Conservation (phyloP, 2,888 invertebrate species). For the Trichopoda pennipes region DNA sequence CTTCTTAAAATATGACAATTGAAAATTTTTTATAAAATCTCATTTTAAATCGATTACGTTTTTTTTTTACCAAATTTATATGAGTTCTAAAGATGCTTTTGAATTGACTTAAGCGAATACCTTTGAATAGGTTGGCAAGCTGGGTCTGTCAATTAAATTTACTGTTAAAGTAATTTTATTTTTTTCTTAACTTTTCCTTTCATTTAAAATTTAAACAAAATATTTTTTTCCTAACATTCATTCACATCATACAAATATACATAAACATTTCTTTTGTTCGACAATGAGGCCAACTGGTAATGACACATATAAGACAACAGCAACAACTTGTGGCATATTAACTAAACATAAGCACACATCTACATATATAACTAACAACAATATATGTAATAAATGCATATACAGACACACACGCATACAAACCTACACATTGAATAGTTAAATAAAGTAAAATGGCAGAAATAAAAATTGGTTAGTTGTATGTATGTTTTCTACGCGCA, state of each 20-base stretch:
- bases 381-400: not conserved
- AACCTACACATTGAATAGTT: not conserved
- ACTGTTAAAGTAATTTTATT: not conserved
- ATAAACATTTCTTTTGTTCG: constrained; percentile 49
- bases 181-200: not conserved
- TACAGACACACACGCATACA: not conserved
- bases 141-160: too few relatives aligned
- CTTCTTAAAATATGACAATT: too few relatives aligned
- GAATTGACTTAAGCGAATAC: too few relatives aligned
- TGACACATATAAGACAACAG: constrained; percentile 55
- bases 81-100: too few relatives aligned
- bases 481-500: too few relatives aligned
- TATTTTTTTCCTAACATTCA: constrained; percentile 4
- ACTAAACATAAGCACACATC: too few relatives aligned
- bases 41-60: too few relatives aligned
- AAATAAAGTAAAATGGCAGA: constrained; percentile 4
- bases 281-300: constrained; percentile 63
- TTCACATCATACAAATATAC: constrained; percentile 54
- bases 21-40: too few relatives aligned
- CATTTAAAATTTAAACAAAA: constrained; percentile 1
- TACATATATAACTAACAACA: not conserved
- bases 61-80: too few relatives aligned
- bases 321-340: constrained; percentile 66
- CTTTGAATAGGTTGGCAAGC: too few relatives aligned
- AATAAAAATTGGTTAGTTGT: not conserved